Evolutionary conservation across 2,113 vertebrate genomes (phyloP).

Genomic region (Ginglymostoma cirratum): DNA sequence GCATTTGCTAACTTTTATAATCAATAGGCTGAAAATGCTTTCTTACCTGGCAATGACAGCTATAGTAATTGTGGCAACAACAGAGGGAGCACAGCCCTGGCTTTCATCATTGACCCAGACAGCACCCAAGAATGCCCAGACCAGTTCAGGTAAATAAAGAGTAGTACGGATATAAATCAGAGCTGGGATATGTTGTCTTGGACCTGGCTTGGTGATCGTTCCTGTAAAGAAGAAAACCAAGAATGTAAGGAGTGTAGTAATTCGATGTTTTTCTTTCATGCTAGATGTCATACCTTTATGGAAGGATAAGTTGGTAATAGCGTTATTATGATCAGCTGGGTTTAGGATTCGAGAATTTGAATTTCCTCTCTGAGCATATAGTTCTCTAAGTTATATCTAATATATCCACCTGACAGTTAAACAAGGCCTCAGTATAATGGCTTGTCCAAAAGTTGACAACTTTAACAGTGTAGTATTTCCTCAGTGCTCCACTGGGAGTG

Average conservation of each 20-base stretch:
- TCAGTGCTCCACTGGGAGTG: neutral
- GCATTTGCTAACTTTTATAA: neutral
- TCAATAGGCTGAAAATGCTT: neutral
- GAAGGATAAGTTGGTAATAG: neutral
- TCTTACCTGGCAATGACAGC: constrained; percentile 80
- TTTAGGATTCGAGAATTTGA: neutral
- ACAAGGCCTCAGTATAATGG: neutral
- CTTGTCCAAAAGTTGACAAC: neutral
- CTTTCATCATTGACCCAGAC: constrained; percentile 72
- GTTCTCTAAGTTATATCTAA: neutral
- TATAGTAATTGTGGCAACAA: constrained; percentile 63
- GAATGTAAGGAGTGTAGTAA: neutral
- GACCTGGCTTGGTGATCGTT: constrained; percentile 84
- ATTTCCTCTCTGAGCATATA: neutral
- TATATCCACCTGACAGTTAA: neutral
- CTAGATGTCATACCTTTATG: neutral
- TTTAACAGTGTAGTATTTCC: neutral
- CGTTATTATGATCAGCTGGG: neutral
- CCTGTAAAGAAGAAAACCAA: constrained; percentile 55
- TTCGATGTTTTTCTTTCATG: neutral
- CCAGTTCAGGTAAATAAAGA: constrained; percentile 79
- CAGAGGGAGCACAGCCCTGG: constrained; percentile 65
- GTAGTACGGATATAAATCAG: constrained; percentile 78
- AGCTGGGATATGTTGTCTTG: constrained; percentile 76
- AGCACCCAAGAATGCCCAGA: constrained; percentile 80